These are phyloP conservation scores for Drosophila bocqueti DNA, from an alignment of 1,140 invertebrate species.

Conservation along the genomic window DNA sequence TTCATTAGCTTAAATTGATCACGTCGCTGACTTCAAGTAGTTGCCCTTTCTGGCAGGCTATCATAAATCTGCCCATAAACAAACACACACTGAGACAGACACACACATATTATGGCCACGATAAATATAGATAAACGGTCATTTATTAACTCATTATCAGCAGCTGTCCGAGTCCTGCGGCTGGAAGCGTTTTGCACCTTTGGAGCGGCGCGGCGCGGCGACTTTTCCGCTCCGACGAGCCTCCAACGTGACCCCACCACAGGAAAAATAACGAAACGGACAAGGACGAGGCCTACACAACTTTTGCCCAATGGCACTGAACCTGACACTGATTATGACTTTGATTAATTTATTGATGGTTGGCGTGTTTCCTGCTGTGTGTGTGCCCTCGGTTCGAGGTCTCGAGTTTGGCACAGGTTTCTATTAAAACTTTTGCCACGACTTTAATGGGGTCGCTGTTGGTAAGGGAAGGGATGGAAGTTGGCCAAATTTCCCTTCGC, in stretches of 20 bases:
- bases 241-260: constrained; percentile 20
- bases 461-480: constrained; percentile 6
- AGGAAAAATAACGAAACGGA: constrained; percentile 9
- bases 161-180: constrained; percentile 38
- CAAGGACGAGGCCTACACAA: constrained; percentile 54
- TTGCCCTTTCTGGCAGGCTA: constrained; percentile 30
- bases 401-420: constrained; percentile 30
- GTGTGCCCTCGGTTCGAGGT: constrained; percentile 1
- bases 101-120: constrained; percentile 11
- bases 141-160: constrained; percentile 82
- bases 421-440: constrained; percentile 65
- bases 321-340: constrained; percentile 84
- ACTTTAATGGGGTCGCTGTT: constrained; percentile 33
- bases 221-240: constrained; percentile 48
- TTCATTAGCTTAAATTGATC: constrained; percentile 50
- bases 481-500: constrained; percentile 43
- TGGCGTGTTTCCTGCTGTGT: constrained; percentile 79
- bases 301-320: constrained; percentile 72
- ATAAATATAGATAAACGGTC: constrained; percentile 73
- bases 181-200: constrained; percentile 71
- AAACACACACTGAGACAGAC: background rate
- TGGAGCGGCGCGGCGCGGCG: constrained; percentile 30
- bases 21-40: constrained; percentile 51
- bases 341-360: constrained; percentile 85
- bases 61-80: constrained; percentile 58